Evolutionary conservation across 2,888 invertebrate species (phyloP).

Genomic region (Endotricha flammealis): DNA sequence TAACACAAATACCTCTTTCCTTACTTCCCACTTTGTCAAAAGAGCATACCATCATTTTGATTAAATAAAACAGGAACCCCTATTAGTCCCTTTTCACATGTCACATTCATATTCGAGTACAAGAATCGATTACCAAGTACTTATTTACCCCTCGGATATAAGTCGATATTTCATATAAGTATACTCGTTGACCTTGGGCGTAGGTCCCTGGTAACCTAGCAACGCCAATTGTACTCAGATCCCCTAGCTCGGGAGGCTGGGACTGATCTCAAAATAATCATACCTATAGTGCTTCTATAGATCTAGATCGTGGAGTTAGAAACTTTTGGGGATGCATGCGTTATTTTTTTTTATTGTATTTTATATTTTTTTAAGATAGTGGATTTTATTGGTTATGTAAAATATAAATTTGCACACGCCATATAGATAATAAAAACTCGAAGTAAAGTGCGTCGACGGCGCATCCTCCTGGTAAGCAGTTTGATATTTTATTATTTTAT

Average conservation of each 20-base stretch:
- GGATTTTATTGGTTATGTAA: no score
- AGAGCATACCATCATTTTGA: neutral
- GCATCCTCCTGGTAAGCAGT: no score
- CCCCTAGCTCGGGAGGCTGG: conserved; percentile 46
- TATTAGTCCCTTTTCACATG: conserved; percentile 17
- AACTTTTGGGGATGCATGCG: no score
- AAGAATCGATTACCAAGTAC: conserved; percentile 42
- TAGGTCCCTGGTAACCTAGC: conserved; percentile 68
- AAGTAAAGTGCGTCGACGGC: no score
- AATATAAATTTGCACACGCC: no score
- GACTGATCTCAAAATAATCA: conserved; percentile 64
- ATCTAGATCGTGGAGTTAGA: conserved; percentile 22
- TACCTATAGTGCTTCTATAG: conserved; percentile 65
- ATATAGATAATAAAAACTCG: no score
- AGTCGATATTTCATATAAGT: conserved; percentile 44
- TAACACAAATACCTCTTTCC: neutral
- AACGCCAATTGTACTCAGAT: conserved; percentile 59
- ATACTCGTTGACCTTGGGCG: conserved; percentile 71
- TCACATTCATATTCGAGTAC: conserved; percentile 22
- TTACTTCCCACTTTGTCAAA: neutral
- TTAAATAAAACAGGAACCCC: conserved; percentile 6
- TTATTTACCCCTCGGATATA: conserved; percentile 45
- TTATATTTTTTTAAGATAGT: no score
- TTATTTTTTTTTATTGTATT: no score
- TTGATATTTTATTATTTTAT: no score